Evolutionary conservation across 2,888 invertebrate genomes (phyloP).

Genomic region (Pantelozetes paolii): DNA sequence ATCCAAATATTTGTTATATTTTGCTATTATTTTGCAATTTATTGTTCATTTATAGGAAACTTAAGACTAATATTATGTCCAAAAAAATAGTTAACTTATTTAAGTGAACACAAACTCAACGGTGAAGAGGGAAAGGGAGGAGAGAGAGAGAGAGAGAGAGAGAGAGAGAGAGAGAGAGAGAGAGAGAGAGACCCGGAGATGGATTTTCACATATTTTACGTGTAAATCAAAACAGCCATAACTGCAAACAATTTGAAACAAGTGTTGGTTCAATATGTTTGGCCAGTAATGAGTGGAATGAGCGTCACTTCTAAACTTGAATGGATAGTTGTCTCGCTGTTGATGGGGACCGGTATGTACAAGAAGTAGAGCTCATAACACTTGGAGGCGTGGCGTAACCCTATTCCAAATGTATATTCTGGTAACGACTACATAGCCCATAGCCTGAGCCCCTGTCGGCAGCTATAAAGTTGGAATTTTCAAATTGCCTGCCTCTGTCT

Average conservation of each 20-base stretch:
- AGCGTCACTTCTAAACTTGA: conserved; percentile 11
- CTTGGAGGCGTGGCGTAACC: conserved; percentile 35
- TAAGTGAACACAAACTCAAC: background rate
- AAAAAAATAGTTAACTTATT: conserved; percentile 17
- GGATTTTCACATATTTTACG: conserved; percentile 17
- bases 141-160: conserved; percentile 16
- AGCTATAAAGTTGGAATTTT: conserved; percentile 36
- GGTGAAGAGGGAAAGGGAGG: conserved; percentile 8
- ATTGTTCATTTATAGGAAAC: conserved; percentile 27
- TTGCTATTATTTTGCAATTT: background rate
- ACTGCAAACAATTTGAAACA: conserved; percentile 13
- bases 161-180: conserved; percentile 24
- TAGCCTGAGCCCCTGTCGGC: conserved; percentile 17
- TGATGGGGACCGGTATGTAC: background rate
- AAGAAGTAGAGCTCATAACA: conserved; percentile 6
- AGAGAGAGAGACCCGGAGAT: conserved; percentile 1
- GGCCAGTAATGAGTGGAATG: conserved; percentile 3
- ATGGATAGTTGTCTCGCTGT: background rate
- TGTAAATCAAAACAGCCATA: conserved; percentile 31
- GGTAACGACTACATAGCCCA: background rate
- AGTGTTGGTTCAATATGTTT: conserved; percentile 3
- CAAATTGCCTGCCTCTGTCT: conserved; percentile 16
- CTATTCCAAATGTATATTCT: conserved; percentile 34
- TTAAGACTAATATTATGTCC: conserved; percentile 31
- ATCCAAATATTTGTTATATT: no score